Percentiles rank a stretch among this genome's conserved stretches.
phyloP scores from a whole-genome alignment of 1,140 invertebrate species.

The Diorhabda carinulata region DNA sequence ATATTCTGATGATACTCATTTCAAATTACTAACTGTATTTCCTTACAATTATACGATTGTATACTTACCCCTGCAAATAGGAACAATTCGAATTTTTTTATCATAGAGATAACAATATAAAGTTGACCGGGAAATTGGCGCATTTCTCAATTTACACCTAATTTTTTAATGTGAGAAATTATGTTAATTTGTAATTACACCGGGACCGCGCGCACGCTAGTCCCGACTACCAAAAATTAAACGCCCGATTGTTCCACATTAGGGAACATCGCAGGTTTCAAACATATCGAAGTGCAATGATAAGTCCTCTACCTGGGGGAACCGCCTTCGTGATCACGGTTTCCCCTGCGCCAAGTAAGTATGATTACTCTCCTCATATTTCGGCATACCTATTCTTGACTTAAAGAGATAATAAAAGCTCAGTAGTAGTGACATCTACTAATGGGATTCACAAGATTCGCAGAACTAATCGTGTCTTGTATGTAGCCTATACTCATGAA shows the following conservation, averaged over 20 bases:
- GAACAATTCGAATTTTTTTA: too few relatives aligned
- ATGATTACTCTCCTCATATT: neutral
- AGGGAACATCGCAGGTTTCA: constrained; percentile 17
- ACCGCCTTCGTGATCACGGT: constrained; percentile 18
- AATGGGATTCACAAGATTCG: neutral
- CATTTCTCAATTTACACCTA: too few relatives aligned
- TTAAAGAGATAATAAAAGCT: neutral
- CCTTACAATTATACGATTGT: too few relatives aligned
- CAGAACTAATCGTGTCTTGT: too few relatives aligned
- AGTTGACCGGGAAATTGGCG: too few relatives aligned
- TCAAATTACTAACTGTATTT: too few relatives aligned
- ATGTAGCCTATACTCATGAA: too few relatives aligned
- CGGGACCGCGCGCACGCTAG: constrained; percentile 16
- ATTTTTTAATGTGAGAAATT: neutral
- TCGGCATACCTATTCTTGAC: neutral
- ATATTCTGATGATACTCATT: too few relatives aligned
- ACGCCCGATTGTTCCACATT: constrained; percentile 17
- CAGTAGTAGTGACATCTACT: neutral
- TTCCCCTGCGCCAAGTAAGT: constrained; percentile 18
- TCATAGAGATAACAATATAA: too few relatives aligned
- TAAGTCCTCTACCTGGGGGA: constrained; percentile 17
- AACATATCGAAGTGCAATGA: constrained; percentile 12
- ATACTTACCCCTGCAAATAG: too few relatives aligned
- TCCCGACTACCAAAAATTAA: constrained; percentile 19
- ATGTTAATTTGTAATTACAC: constrained; percentile 1